Evolutionary conservation across 64 coral and sea anemone species (phyloP).

Genomic region (Montipora foliosa): DNA sequence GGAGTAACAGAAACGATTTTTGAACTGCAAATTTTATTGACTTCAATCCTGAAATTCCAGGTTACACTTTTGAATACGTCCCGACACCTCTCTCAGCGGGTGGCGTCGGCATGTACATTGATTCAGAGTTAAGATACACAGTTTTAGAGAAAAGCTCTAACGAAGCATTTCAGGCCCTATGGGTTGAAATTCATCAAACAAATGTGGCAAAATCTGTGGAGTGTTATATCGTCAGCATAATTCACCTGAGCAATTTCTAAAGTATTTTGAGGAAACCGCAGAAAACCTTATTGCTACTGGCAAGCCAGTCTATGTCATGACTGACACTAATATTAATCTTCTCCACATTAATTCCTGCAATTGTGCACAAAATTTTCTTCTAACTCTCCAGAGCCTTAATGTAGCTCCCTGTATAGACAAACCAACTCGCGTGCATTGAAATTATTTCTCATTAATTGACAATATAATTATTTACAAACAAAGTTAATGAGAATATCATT

Average conservation of each 20-base stretch:
- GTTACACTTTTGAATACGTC: constrained; percentile 25
- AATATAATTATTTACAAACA: too few species aligned
- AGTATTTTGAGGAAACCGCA: neutral
- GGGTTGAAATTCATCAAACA: too few species aligned
- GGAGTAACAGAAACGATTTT: constrained; percentile 41
- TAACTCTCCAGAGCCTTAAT: neutral
- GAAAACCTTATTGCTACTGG: neutral
- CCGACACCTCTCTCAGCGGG: constrained; percentile 7
- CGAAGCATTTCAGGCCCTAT: too few species aligned
- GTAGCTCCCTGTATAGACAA: constrained; percentile 47
- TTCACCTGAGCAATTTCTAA: too few species aligned
- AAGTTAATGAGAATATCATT: too few species aligned
- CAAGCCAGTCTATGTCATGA: neutral
- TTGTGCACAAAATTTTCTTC: neutral
- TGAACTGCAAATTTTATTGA: neutral
- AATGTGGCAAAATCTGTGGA: too few species aligned
- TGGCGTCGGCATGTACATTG: neutral
- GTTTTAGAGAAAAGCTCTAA: too few species aligned
- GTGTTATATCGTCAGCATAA: too few species aligned
- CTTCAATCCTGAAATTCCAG: neutral
- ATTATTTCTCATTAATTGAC: too few species aligned
- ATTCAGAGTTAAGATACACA: neutral
- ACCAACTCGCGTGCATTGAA: neutral
- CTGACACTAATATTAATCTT: too few species aligned
- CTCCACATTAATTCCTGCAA: neutral